A percentile compares a stretch with the other conserved stretches of the same genome.
These are phyloP conservation scores for Hyposoter didymator DNA, from an alignment of 2,888 invertebrate species.

Conservation along the genomic window DNA sequence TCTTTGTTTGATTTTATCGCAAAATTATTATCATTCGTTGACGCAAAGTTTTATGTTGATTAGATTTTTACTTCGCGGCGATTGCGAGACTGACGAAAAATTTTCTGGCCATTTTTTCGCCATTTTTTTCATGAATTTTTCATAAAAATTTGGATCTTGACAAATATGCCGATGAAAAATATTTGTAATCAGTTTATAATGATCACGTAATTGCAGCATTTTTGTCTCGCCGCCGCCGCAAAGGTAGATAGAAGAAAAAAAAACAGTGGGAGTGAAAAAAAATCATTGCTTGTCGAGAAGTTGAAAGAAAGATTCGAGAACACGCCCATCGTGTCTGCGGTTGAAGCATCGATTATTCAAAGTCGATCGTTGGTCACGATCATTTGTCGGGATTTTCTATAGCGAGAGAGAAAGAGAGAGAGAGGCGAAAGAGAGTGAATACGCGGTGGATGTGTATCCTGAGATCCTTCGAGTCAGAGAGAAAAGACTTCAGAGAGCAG, in stretches of 20 bases:
- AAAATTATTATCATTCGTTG: neutral
- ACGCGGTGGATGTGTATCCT: constrained; percentile 1
- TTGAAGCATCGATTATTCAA: constrained; percentile 70
- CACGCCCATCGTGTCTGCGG: constrained; percentile 65
- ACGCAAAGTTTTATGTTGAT: neutral
- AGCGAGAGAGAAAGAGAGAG: constrained; percentile 35
- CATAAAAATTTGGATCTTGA: too few species aligned
- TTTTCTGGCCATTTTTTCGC: neutral
- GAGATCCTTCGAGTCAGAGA: constrained; percentile 29
- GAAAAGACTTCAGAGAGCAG: constrained; percentile 63
- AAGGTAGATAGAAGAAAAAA: constrained; percentile 1
- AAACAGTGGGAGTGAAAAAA: constrained; percentile 48
- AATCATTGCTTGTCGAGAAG: constrained; percentile 53
- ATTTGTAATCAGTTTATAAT: neutral
- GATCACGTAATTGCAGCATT: constrained; percentile 31
- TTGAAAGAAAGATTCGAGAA: constrained; percentile 57
- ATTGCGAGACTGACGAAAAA: neutral
- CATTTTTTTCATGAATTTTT: neutral
- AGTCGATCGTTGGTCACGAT: constrained; percentile 68
- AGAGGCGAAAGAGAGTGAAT: constrained; percentile 43
- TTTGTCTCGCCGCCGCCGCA: constrained; percentile 21
- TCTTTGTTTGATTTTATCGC: neutral
- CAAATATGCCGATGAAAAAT: neutral
- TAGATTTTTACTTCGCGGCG: neutral
- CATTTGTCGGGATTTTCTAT: constrained; percentile 67